Base-by-base conservation (phyloP, 2,113 vertebrate genomes). In the Eulemur rufifrons region DNA sequence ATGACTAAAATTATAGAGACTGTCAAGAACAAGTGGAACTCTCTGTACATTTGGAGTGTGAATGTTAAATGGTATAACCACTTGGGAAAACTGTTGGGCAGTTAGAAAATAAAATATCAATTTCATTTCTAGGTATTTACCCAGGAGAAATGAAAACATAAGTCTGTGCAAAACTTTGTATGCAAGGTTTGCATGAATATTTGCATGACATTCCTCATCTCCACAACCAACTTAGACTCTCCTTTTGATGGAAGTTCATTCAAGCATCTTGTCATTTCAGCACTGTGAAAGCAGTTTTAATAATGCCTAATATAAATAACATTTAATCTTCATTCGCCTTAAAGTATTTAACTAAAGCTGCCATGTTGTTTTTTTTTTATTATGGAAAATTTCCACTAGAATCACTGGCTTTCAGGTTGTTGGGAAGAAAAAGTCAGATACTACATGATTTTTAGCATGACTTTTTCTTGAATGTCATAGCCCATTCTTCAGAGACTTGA, bases 261-360 rank as follows among this genome's bases (percentile, higher is more conserved):
- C 17, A 68, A 71, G 6, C 25, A 39, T 78, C 71, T 82, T 90
- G 9, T 5, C 37, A 27, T 47, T 52, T 39, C 39, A 39, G 39
- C 39, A 39, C 39, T 69, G 6, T 63, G 10, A 29, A 89, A 92
- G 32, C 34, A 50, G 17, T 91, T 88, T 97, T 82, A 89, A 34
- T 77, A 54, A 47, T 78, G 32, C 12, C 37, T 17, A 68, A 39
- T 82, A 54, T 54, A 42, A 81, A n/a, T 21, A 18, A 85, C 1
- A 50, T 84, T 94, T 96, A 23, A 69, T 63, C 15, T 91, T 89
- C n/a, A 50, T 89, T 80, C 42, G 93, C 29, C 32, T 63, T 91
- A 68, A 89, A 89, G 56, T 89, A 34, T 81, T 89, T 89, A 89
- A n/a, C 17, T 52, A 64, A 73, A 47, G 20, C 25, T 92, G 37